These are phyloP conservation scores for Melanostoma mellinum DNA, from an alignment of 2,888 invertebrate species.

Conservation along the genomic window DNA sequence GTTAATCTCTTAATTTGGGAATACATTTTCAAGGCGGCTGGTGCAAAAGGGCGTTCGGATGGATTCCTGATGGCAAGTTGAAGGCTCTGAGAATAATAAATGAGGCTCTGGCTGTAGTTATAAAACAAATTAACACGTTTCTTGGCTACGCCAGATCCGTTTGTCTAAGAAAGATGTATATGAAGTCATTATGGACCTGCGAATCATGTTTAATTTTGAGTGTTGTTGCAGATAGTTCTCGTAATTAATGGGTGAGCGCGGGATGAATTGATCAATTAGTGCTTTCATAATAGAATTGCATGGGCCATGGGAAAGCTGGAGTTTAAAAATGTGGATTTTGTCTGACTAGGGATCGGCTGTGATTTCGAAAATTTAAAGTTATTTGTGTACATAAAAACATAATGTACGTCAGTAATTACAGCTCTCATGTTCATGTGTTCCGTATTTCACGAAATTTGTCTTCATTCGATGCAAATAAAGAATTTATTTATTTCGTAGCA, in stretches of 20 bases:
- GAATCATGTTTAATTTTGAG: slow-evolving; percentile 1
- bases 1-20: slow-evolving; percentile 70
- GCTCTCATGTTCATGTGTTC: too few species aligned
- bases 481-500: too few species aligned
- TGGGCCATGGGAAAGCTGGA: too few species aligned
- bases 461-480: too few species aligned
- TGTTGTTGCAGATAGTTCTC: slow-evolving; percentile 20
- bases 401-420: too few species aligned
- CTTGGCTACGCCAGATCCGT: slow-evolving; percentile 14
- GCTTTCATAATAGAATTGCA: too few species aligned
- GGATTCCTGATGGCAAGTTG: slow-evolving; percentile 16
- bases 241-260: slow-evolving; percentile 7
- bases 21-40: slow-evolving; percentile 20
- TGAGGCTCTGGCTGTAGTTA: slow-evolving; percentile 9
- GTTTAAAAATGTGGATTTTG: too few species aligned
- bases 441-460: too few species aligned
- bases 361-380: too few species aligned
- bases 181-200: neutral
- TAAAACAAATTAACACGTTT: slow-evolving; percentile 46
- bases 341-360: too few species aligned
- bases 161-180: slow-evolving; percentile 11
- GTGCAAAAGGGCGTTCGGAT: slow-evolving; percentile 3
- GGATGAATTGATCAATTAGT: neutral
- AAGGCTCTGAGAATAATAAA: slow-evolving; percentile 33
- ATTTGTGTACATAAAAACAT: too few species aligned